Conservation (phyloP, 2,888 invertebrate genomes). For the Acrocera orbiculus region DNA sequence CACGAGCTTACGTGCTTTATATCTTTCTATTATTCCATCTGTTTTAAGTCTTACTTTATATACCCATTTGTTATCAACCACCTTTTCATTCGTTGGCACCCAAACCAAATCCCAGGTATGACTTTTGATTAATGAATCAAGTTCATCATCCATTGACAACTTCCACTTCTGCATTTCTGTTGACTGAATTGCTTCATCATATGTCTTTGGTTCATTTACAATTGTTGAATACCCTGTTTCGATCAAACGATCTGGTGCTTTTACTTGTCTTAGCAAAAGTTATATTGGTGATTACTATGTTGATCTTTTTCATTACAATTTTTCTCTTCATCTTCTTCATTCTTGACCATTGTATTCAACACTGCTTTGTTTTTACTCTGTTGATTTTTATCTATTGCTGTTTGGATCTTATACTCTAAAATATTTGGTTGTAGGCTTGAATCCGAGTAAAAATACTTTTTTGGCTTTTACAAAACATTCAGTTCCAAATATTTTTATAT, state of each 20-base stretch:
- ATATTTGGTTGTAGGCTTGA: constrained; percentile 18
- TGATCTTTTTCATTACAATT: too few relatives aligned
- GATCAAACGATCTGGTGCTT: too few relatives aligned
- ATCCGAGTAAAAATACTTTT: constrained; percentile 16
- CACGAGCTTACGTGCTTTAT: constrained; percentile 18
- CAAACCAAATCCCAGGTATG: constrained; percentile 11
- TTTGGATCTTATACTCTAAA: constrained; percentile 13
- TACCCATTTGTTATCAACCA: constrained; percentile 16
- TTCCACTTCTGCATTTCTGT: constrained; percentile 7
- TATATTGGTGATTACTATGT: too few relatives aligned
- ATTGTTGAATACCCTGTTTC: too few relatives aligned
- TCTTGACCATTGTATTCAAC: too few relatives aligned
- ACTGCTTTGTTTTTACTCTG: too few relatives aligned
- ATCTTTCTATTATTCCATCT: constrained; percentile 12
- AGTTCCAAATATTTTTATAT: constrained; percentile 21
- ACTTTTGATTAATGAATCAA: constrained; percentile 10
- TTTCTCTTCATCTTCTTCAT: too few relatives aligned
- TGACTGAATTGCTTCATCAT: constrained; percentile 7
- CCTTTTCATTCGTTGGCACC: constrained; percentile 10
- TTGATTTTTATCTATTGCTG: neutral
- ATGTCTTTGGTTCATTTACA: constrained; percentile 1
- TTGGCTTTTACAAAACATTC: constrained; percentile 18
- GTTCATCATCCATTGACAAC: constrained; percentile 11
- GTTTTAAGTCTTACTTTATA: constrained; percentile 15
- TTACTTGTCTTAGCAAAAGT: too few relatives aligned